A percentile compares a stretch with the other conserved stretches of the same genome.
Evolutionary conservation across 2,888 invertebrate species (phyloP).

Genomic region (Hedychridium roseum): DNA sequence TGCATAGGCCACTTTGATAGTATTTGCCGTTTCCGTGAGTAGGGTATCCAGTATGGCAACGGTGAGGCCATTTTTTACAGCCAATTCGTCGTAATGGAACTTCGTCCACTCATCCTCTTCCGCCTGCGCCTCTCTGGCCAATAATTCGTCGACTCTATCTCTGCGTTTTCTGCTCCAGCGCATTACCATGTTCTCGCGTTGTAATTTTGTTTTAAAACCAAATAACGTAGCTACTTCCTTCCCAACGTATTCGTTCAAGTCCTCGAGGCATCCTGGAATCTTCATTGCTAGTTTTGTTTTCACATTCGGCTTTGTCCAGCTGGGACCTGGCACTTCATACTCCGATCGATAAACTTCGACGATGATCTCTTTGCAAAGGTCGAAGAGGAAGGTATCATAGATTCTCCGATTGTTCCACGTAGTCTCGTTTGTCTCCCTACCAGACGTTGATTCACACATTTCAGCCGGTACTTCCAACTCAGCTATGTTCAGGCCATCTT

Average conservation of each 20-base stretch:
- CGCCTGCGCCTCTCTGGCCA: conserved; percentile 74
- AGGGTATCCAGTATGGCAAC: conserved; percentile 56
- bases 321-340: conserved; percentile 62
- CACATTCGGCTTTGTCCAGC: conserved; percentile 66
- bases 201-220: conserved; percentile 65
- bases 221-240: conserved; percentile 67
- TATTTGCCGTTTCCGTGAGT: conserved; percentile 53
- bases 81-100: conserved; percentile 75
- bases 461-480: conserved; percentile 53
- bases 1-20: conserved; percentile 54
- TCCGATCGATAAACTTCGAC: conserved; percentile 66
- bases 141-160: conserved; percentile 76
- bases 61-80: conserved; percentile 72
- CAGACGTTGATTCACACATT: conserved; percentile 50
- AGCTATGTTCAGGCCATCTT: conserved; percentile 51
- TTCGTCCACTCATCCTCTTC: conserved; percentile 80
- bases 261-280: conserved; percentile 65
- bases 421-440: conserved; percentile 49
- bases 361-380: conserved; percentile 71
- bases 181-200: conserved; percentile 69
- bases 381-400: conserved; percentile 70
- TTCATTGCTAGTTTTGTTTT: conserved; percentile 62
- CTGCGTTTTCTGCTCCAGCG: conserved; percentile 72
- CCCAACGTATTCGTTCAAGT: conserved; percentile 65
- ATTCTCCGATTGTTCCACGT: conserved; percentile 54